Base-by-base conservation (phyloP, 2,888 invertebrate genomes). In the Drosophila subquinaria region DNA sequence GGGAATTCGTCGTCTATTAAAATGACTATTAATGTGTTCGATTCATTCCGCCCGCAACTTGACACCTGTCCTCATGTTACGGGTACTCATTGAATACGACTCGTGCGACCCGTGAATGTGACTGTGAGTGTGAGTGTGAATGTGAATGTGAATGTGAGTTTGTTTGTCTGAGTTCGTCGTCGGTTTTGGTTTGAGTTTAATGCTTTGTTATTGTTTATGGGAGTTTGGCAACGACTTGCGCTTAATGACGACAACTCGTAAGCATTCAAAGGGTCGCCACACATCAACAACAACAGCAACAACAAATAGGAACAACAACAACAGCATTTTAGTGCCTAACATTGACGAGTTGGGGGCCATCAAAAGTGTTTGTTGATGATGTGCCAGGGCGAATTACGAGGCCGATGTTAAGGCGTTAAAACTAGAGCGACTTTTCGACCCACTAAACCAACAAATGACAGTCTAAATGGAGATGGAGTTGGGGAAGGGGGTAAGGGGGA, bases 171-270 rank as follows among this genome's bases (percentile, higher is more conserved):
- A 20, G 52, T 33, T 42, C 27, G 15, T 11, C 1, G 17, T 68
- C 23, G 40, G 45, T 38, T 33, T 51, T n/a, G 42, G 61, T 43
- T 61, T 72, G 61, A 36, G 73, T 67, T 75, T 60, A 63, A 55
- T 60, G 73, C 43, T 55, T 40, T 79, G 80, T 76, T 87, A 84
- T 88, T 85, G 85, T 88, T 88, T 79, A 88, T 82, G 89, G 67
- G 80, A 60, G 72, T 86, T 86, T 71, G 89, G 69, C 82, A 79
- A 85, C 89, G 80, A 82, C 72, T 88, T 86, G 87, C 61, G 64
- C 67, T 86, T 82, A 88, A 82, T 82, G 87, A 79, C 80, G 87
- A 79, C 80, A 69, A 62, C 82, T 82, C 81, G 89, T 82, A 82
- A 86, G 81, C 76, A 80, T 60, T 71, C 51, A 65, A 79, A 75